A percentile compares a stretch with the other conserved stretches of the same genome.
phyloP scores from a whole-genome alignment of 2,888 invertebrate species.

The Netelia inedita region DNA sequence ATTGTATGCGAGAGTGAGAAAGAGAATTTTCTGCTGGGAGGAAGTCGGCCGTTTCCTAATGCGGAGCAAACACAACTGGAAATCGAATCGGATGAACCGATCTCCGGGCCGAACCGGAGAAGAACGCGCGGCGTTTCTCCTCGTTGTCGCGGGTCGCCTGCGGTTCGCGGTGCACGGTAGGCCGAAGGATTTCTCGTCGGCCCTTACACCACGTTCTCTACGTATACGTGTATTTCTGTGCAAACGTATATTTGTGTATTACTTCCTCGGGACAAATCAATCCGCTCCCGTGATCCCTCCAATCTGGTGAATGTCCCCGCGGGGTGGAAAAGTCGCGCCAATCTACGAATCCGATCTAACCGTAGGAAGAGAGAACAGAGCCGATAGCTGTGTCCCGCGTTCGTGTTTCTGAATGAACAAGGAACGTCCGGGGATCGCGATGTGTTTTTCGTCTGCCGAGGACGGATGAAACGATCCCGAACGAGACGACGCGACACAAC shows the following conservation, averaged over 20 bases:
- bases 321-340: slow-evolving; percentile 69
- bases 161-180: slow-evolving; percentile 64
- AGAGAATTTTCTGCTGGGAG: slow-evolving; percentile 61
- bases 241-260: slow-evolving; percentile 46
- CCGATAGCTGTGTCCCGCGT: slow-evolving; percentile 38
- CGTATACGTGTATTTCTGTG: slow-evolving; percentile 40
- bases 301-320: slow-evolving; percentile 75
- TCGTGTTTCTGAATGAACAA: slow-evolving; percentile 34
- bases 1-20: slow-evolving; percentile 22
- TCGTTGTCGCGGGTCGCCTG: slow-evolving; percentile 6
- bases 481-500: slow-evolving; percentile 49
- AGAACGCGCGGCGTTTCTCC: slow-evolving; percentile 16
- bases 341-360: slow-evolving; percentile 69
- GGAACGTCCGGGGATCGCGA: slow-evolving; percentile 43
- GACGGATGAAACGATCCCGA: slow-evolving; percentile 28
- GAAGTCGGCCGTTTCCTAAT: slow-evolving; percentile 77
- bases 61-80: slow-evolving; percentile 77
- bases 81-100: slow-evolving; percentile 76
- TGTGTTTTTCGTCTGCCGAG: slow-evolving; percentile 35
- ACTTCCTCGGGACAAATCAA: slow-evolving; percentile 74
- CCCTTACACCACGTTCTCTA: background rate
- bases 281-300: slow-evolving; percentile 73
- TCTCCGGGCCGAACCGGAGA: slow-evolving; percentile 66
- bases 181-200: slow-evolving; percentile 52
- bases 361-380: slow-evolving; percentile 23